Evolutionary conservation across 2,113 vertebrate genomes (phyloP).

Genomic region (Macquaria australasica): DNA sequence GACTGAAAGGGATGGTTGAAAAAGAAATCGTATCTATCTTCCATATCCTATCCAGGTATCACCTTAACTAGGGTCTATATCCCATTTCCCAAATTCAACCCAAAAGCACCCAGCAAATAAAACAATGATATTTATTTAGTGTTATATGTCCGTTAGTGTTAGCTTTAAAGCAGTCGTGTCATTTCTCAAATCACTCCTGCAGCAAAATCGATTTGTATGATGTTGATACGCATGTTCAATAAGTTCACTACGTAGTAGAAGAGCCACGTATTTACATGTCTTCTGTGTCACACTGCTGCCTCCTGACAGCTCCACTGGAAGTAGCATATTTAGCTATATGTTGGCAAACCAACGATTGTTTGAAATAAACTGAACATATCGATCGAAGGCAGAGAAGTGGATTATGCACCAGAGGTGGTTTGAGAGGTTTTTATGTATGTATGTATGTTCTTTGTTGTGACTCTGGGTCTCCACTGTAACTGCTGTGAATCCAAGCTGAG

Average conservation of each 20-base stretch:
- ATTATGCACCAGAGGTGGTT: not conserved
- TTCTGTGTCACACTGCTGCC: not conserved
- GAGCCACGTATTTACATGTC: not conserved
- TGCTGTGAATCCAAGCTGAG: not conserved
- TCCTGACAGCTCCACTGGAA: not conserved
- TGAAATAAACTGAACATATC: not conserved
- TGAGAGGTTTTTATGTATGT: not conserved
- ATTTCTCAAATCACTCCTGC: not conserved
- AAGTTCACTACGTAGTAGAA: too few species aligned
- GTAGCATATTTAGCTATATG: not conserved
- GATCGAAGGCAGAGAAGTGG: not conserved
- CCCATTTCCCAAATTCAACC: not conserved
- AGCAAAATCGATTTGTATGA: not conserved
- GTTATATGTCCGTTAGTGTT: not conserved
- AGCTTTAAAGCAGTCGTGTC: too few species aligned
- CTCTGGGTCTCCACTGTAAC: not conserved
- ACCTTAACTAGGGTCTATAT: not conserved
- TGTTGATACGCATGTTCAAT: not conserved
- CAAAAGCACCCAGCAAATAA: not conserved
- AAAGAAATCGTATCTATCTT: not conserved
- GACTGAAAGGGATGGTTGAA: not conserved
- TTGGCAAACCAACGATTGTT: too few species aligned
- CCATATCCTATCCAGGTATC: not conserved
- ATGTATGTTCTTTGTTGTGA: not conserved
- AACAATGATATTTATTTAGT: not conserved